These are phyloP conservation scores for Malurus melanocephalus DNA, from an alignment of 2,113 vertebrate genomes.

Conservation along the genomic window DNA sequence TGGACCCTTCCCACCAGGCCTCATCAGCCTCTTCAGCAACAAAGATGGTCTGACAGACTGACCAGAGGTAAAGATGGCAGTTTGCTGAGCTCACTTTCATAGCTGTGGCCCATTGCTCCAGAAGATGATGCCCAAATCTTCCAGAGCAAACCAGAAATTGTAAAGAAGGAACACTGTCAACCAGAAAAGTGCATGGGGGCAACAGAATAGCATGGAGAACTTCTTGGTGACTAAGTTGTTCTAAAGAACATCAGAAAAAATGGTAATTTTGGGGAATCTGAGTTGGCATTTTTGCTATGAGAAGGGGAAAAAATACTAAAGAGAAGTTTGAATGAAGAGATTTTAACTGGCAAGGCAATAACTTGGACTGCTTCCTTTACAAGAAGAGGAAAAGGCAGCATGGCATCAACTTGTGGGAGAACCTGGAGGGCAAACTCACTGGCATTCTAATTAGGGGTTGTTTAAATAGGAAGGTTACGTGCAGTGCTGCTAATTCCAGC, in stretches of 20 bases:
- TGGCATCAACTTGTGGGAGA: background rate
- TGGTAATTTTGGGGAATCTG: background rate
- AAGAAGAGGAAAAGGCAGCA: background rate
- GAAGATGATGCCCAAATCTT: background rate
- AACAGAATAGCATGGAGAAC: background rate
- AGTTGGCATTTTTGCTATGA: background rate
- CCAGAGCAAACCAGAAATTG: background rate
- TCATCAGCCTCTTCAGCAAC: background rate
- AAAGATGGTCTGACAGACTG: background rate
- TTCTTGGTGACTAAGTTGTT: background rate
- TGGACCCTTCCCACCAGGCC: background rate
- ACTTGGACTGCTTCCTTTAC: background rate
- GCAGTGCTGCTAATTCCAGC: background rate
- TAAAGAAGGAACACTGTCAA: background rate
- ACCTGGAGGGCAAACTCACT: background rate
- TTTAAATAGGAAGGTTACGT: background rate
- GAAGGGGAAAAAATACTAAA: background rate
- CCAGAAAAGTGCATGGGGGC: background rate
- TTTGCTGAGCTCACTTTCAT: background rate
- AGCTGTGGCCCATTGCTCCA: background rate
- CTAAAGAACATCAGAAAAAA: background rate
- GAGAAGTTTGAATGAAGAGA: background rate
- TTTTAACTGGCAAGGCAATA: background rate
- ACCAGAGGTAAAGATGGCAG: background rate
- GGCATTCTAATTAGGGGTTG: background rate